Evolutionary conservation across 37 sponge, comb jelly and placozoan species (phyloP).

Genomic region (Theonella swinhoei): DNA sequence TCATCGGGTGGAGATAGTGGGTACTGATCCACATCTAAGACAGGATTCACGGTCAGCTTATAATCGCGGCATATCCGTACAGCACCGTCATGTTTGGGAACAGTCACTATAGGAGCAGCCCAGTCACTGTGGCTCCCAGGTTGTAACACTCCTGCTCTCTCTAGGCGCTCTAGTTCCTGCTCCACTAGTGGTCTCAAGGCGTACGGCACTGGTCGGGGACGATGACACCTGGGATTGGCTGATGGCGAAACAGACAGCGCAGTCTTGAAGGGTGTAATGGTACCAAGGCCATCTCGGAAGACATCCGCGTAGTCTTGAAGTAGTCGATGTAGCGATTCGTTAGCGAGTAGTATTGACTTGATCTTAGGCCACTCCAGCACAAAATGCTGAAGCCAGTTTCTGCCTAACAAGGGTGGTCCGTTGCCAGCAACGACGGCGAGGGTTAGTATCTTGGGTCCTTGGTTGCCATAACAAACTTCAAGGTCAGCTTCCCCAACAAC

Average conservation of each 20-base stretch:
- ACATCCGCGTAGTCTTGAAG: conserved; percentile 5
- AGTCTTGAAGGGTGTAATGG: conserved; percentile 17
- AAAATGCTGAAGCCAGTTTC: conserved; percentile 32
- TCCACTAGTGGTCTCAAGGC: conserved; percentile 17
- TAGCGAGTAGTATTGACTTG: background rate
- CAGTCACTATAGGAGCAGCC: too few species aligned
- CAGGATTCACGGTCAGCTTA: conserved; percentile 38
- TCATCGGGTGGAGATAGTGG: conserved; percentile 50
- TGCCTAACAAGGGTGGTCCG: conserved; percentile 12
- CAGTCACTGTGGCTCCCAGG: conserved; percentile 38
- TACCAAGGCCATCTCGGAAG: conserved; percentile 23
- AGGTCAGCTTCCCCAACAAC: conserved; percentile 1
- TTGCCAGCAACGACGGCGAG: background rate
- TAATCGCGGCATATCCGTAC: conserved; percentile 55
- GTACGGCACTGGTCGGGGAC: conserved; percentile 25
- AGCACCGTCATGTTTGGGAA: conserved; percentile 49
- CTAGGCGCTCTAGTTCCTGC: conserved; percentile 22
- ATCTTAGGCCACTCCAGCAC: conserved; percentile 33
- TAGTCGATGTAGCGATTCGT: background rate
- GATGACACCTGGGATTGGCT: conserved; percentile 1
- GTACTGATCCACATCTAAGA: too few species aligned
- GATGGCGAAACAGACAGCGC: background rate
- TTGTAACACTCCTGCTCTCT: conserved; percentile 34
- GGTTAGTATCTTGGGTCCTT: background rate
- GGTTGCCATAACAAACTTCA: background rate